Base-by-base conservation (phyloP, 2,888 invertebrate genomes). In the Caenorhabditis imperialis region DNA sequence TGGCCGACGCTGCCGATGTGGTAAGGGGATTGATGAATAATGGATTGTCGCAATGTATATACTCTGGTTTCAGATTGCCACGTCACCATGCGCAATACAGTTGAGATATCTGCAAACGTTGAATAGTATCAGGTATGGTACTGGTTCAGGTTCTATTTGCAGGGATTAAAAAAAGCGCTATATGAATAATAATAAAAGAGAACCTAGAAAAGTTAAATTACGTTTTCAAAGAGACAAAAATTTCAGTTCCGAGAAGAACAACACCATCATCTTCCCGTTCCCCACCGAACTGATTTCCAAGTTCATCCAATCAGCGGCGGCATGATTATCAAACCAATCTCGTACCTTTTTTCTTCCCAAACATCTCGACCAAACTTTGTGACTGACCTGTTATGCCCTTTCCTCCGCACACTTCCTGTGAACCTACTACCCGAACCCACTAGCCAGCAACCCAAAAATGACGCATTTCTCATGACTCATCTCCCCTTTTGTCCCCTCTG, bases 261-360 rank as follows among this genome's bases (percentile, higher is more conserved):
- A 96, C n/a, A 96, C 96, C 10, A 96, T 96, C 87, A 94, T 96
- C 57, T 96, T 96, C 90, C 96, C 96, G 18, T 90, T 95, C 85
- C 94, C 94, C n/a, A 92, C 95, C 90, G 95, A 95, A 86, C 88
- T 93, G 40, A 79, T 79, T 54, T 42, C 70, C 38, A 75, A 71
- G 54, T 62, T 75, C 40, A 54, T 70, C 25, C 62, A 54, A 33
- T 75, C 75, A 40, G 62, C 69, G 16, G 69, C 61, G 50, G 50
- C 62, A 47, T 75, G 58, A 75, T 57, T 44, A 55, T 57, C 50
- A 57, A 50, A 14, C 3, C 22, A 30, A 8, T 10, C 14, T 10
- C 40, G 5, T n/a, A 6, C 22, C 27, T 45, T 53, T 48, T 44
- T 40, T 45, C n/a, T 33, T 14, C 37, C 40, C 14, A 72, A 51